Percentiles rank a stretch among this genome's conserved stretches.
phyloP scores from a whole-genome alignment of 2,113 vertebrate species.

The Abramis brama region DNA sequence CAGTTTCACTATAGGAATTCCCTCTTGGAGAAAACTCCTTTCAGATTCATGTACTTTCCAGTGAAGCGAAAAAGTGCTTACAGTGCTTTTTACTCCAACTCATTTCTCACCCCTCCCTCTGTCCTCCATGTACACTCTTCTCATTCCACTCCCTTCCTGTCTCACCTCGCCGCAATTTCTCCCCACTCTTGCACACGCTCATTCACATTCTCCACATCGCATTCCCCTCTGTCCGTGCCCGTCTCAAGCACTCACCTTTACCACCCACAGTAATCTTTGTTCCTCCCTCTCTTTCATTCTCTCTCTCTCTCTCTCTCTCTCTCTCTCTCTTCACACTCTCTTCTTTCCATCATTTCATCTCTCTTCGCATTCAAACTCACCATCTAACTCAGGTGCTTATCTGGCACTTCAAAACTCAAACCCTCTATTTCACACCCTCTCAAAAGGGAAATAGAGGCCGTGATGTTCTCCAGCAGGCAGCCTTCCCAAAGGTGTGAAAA shows the following conservation, averaged over 20 bases:
- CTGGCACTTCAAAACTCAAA: slow-evolving; percentile 16
- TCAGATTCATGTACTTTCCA: slow-evolving; percentile 26
- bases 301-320: neutral
- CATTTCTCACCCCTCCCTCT: slow-evolving; percentile 10
- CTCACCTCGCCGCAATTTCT: neutral
- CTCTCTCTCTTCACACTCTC: neutral
- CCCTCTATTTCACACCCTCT: slow-evolving; percentile 20
- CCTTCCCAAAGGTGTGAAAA: neutral
- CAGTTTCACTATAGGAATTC: slow-evolving; percentile 45
- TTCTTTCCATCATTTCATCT: neutral
- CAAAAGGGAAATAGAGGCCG: neutral
- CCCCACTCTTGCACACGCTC: neutral
- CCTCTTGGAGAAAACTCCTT: slow-evolving; percentile 35
- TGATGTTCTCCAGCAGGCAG: neutral
- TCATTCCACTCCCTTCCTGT: neutral
- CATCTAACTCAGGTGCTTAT: slow-evolving; percentile 10
- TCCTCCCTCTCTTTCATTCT: neutral
- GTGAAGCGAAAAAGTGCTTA: slow-evolving; percentile 47
- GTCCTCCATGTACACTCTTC: slow-evolving; percentile 29
- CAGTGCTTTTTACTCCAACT: slow-evolving; percentile 40
- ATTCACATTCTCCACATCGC: neutral
- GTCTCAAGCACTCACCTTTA: slow-evolving; percentile 17
- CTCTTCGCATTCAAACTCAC: neutral
- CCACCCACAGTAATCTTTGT: neutral
- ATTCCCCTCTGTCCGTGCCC: neutral